Base-by-base conservation (phyloP, 1,140 invertebrate genomes). In the Telenomus remus region DNA sequence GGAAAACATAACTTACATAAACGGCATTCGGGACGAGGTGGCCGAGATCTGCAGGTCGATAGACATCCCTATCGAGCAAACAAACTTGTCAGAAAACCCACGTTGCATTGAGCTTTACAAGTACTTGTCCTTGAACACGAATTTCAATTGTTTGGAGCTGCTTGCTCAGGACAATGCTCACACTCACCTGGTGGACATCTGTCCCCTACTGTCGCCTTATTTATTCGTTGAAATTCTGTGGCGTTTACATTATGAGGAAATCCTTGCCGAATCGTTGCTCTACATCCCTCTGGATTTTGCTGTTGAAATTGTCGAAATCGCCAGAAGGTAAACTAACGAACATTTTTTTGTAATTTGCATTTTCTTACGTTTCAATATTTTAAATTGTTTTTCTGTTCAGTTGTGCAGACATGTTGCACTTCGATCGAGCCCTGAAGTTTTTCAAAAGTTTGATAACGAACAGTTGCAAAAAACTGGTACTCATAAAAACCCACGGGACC, bases 181-280 rank as follows among this genome's bases (percentile, higher is more conserved):
- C 55, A 82, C 80, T 14, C 80, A 85, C 55, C 66, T 87, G 8
- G 82, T 86, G 0, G 80, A 85, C 19, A 81, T 84, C 48, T 85
- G 81, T 54, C 82, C 85, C n/a, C 56, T 83, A n/a, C 19, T 87
- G 12, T 87, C 86, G 4, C 81, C 81, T 0, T 87, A 84, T 54
- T 53, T 88, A 1, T 74, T 87, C 9, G 55, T 85, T 15, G 83
- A 86, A 78, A 81, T 88, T 50, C 9, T 86, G 0, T 87, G 83
- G 81, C 44, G 39, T 4, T 46, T 87, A 0, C 54, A 79, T 1
- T 87, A 80, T n/a, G 86, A 87, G 1, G 60, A 80, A 3, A 57
- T 88, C 16, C 44, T 87, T 6, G 56, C 73, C 0, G 80, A 84
- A 68, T 83, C 81, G 0, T 46, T 87, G 1, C 34, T 83, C 0